Evolutionary conservation across 2,113 vertebrate species (phyloP).

Genomic region (Falco punctatus): DNA sequence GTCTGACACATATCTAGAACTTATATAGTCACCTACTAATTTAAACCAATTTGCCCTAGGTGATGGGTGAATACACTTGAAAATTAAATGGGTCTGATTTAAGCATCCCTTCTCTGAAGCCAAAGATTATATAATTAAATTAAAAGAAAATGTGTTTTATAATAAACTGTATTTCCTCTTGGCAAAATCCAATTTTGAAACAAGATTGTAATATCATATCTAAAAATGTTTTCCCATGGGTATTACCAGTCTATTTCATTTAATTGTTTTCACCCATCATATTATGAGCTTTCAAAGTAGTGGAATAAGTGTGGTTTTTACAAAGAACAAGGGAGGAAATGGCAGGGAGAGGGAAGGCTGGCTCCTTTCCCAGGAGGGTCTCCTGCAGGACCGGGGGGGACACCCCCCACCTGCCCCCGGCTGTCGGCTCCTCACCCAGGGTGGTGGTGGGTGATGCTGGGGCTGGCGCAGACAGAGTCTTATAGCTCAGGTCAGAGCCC

Average conservation of each 20-base stretch:
- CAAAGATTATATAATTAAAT: constrained; percentile 74
- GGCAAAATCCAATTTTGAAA: constrained; percentile 71
- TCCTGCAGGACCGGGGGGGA: neutral
- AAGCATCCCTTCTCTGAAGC: constrained; percentile 56
- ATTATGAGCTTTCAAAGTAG: constrained; percentile 20
- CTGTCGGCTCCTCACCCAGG: neutral
- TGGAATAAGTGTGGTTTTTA: constrained; percentile 16
- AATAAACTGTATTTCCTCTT: constrained; percentile 70
- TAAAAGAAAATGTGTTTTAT: constrained; percentile 68
- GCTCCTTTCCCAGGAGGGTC: neutral
- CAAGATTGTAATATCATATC: constrained; percentile 55
- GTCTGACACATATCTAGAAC: constrained; percentile 16
- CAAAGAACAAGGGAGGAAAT: neutral
- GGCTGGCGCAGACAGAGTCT: accelerated
- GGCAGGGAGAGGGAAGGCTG: neutral
- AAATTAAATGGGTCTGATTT: constrained; percentile 60
- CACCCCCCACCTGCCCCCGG: neutral
- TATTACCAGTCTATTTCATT: constrained; percentile 54
- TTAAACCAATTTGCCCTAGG: constrained; percentile 39
- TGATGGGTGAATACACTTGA: constrained; percentile 50
- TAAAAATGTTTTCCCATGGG: constrained; percentile 69
- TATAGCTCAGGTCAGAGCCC: neutral
- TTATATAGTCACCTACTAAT: constrained; percentile 50
- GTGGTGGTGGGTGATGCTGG: accelerated
- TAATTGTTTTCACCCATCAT: constrained; percentile 66